A percentile compares a stretch with the other conserved stretches of the same genome.
Evolutionary conservation across 1,140 invertebrate species (phyloP).

Genomic region (Eulimnadia texana): DNA sequence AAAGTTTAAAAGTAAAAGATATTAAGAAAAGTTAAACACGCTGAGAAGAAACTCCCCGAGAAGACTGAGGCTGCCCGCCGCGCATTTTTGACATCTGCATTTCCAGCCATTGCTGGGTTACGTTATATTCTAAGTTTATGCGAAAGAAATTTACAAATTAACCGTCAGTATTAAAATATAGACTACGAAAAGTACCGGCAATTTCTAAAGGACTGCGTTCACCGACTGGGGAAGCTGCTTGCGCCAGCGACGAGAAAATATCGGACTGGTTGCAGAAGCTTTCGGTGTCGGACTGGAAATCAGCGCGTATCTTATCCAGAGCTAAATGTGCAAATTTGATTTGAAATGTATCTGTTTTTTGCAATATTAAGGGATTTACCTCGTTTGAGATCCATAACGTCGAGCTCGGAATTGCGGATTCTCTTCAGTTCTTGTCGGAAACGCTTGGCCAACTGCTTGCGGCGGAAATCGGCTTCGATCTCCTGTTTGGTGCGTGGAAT

Average conservation of each 20-base stretch:
- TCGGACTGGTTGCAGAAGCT: constrained; percentile 19
- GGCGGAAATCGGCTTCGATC: constrained; percentile 75
- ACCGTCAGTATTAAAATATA: not conserved
- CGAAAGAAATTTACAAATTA: not conserved
- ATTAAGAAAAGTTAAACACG: not conserved
- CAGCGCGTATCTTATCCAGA: constrained; percentile 32
- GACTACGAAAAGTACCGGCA: not conserved
- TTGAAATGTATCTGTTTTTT: not conserved
- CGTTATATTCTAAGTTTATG: not conserved
- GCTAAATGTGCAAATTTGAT: constrained; percentile 24
- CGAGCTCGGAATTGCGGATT: constrained; percentile 68
- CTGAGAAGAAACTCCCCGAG: not conserved
- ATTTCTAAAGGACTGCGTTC: constrained; percentile 1
- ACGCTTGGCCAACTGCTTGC: constrained; percentile 62
- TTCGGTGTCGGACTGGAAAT: constrained; percentile 32
- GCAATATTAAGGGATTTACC: constrained; percentile 38
- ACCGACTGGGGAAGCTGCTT: not conserved
- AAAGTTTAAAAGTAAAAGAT: not conserved
- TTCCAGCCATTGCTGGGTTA: constrained; percentile 15
- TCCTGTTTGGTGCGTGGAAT: constrained; percentile 83
- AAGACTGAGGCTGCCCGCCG: not conserved
- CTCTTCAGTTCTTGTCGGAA: constrained; percentile 62
- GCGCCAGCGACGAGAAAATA: constrained; percentile 4
- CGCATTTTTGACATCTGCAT: constrained; percentile 12
- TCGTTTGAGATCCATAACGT: constrained; percentile 45